A percentile compares a stretch with the other conserved stretches of the same genome.
phyloP scores from a whole-genome alignment of 2,113 vertebrate genomes.

The Apteryx mantelli region DNA sequence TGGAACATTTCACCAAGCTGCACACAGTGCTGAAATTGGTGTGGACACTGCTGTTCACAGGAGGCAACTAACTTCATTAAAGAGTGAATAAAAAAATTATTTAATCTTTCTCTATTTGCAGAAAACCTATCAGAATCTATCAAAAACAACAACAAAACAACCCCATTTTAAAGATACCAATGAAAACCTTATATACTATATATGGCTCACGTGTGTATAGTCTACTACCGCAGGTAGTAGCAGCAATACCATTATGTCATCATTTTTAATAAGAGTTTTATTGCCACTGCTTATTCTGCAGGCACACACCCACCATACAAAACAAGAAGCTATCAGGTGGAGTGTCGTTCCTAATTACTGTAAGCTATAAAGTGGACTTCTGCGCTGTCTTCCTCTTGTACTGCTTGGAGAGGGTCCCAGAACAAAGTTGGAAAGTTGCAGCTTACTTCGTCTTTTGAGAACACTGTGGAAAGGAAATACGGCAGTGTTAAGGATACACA shows the following conservation, averaged over 20 bases:
- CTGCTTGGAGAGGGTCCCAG: accelerated
- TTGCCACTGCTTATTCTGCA: neutral
- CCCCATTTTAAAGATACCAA: neutral
- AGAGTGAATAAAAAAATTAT: neutral
- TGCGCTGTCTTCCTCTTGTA: neutral
- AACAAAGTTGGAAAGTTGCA: neutral
- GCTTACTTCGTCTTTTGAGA: neutral
- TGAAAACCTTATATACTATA: neutral
- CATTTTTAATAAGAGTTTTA: neutral
- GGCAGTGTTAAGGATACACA: neutral
- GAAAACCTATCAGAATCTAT: neutral
- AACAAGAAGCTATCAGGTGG: neutral
- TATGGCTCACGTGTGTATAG: neutral
- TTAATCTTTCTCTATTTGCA: neutral
- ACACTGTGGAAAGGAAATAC: neutral
- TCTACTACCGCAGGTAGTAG: neutral
- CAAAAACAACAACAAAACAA: neutral
- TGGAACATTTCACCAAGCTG: neutral
- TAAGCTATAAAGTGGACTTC: neutral
- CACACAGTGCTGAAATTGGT: accelerated
- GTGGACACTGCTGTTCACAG: neutral
- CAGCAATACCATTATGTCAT: neutral
- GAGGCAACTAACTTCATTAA: neutral
- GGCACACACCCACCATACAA: neutral
- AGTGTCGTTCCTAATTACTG: neutral